phyloP scores from a whole-genome alignment of 2,797 vertebrate species.

The Phrynocephalus guinanensis region DNA sequence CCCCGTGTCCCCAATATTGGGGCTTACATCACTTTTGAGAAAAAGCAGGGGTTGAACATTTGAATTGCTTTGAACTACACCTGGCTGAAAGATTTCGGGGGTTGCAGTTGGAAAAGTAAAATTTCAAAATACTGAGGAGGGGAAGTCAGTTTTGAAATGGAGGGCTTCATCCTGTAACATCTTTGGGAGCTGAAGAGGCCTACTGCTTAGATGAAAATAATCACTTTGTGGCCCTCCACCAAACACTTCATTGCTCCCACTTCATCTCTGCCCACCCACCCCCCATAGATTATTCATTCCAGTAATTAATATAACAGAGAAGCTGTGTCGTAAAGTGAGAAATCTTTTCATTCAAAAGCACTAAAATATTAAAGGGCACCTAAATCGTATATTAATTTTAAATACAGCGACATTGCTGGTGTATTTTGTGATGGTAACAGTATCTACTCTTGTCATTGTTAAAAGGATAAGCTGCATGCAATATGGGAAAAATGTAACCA shows the following conservation, averaged over 20 bases:
- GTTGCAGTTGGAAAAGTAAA: too few relatives aligned
- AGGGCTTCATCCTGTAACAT: neutral
- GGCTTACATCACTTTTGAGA: too few relatives aligned
- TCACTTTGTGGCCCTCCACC: too few relatives aligned
- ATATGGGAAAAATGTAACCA: too few relatives aligned
- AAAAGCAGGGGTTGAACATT: too few relatives aligned
- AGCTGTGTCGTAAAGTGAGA: neutral
- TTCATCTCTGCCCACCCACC: neutral
- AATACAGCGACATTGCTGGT: neutral
- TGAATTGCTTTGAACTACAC: too few relatives aligned
- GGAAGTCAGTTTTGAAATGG: neutral
- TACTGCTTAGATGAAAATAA: neutral
- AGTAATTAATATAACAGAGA: neutral
- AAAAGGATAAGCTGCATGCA: neutral
- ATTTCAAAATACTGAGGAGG: too few relatives aligned
- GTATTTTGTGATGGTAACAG: neutral
- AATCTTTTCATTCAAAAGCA: neutral
- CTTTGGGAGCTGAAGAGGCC: neutral
- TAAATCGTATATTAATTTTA: neutral
- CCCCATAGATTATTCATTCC: neutral
- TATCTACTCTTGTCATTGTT: neutral
- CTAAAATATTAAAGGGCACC: neutral
- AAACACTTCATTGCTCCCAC: too few relatives aligned
- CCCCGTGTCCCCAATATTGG: neutral
- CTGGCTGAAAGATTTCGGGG: too few relatives aligned